These are phyloP conservation scores for Raja brachyura DNA, from an alignment of 2,113 vertebrate species.

Conservation along the genomic window DNA sequence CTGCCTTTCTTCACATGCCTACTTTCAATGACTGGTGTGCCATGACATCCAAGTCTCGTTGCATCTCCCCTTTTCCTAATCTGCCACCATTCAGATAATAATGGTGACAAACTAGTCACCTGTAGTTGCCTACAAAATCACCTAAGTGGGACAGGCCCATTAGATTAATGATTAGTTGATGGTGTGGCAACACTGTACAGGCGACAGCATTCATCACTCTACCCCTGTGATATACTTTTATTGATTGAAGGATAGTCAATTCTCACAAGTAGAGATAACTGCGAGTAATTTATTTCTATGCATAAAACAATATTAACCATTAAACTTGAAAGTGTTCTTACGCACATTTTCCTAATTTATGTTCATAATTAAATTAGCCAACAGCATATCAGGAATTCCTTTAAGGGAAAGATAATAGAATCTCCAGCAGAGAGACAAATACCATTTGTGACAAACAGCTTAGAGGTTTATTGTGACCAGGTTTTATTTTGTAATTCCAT, in stretches of 20 bases:
- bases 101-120: no score
- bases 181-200: neutral
- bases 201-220: neutral
- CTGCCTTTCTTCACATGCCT: no score
- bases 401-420: neutral
- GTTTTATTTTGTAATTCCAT: slow-evolving; percentile 27
- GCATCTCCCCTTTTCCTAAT: no score
- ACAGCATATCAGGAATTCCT: neutral
- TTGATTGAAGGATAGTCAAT: neutral
- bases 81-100: no score
- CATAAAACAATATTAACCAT: neutral
- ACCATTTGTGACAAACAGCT: neutral
- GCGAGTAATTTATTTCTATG: neutral
- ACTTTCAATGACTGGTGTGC: no score
- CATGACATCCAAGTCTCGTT: no score
- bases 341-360: neutral
- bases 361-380: neutral
- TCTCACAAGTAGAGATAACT: neutral
- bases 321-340: neutral
- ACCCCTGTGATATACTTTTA: neutral
- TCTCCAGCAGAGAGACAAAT: neutral
- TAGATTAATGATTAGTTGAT: neutral
- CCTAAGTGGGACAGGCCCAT: no score
- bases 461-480: slow-evolving; percentile 16
- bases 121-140: no score